Conservation (phyloP, 2,113 vertebrate genomes). For the Benitochromis conjunctus region DNA sequence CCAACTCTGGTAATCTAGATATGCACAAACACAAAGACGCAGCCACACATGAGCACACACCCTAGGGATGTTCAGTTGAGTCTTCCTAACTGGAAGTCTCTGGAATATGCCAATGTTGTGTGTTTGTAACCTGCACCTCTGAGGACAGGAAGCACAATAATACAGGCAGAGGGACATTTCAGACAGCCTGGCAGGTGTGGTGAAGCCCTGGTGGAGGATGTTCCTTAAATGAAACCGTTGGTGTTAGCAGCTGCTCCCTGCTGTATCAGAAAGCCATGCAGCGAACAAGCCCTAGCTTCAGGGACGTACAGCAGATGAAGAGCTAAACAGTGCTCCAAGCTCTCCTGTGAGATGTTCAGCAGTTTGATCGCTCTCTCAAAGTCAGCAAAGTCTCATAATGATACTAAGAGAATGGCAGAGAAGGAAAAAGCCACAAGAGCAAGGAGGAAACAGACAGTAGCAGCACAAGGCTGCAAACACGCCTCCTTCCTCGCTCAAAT, state of each 20-base stretch:
- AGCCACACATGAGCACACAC: neutral
- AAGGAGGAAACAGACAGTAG: neutral
- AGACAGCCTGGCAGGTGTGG: slow-evolving; percentile 6
- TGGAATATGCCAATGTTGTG: slow-evolving; percentile 1
- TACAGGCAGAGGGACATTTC: neutral
- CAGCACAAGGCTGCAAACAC: neutral
- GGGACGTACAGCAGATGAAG: neutral
- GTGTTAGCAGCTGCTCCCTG: neutral
- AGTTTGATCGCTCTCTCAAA: slow-evolving; percentile 24
- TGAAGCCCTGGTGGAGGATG: neutral
- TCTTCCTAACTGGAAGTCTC: slow-evolving; percentile 9
- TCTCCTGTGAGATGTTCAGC: slow-evolving; percentile 11
- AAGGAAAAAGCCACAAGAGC: neutral
- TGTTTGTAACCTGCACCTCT: slow-evolving; percentile 13
- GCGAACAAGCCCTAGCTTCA: neutral
- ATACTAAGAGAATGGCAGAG: neutral
- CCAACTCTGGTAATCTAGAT: neutral
- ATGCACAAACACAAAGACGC: neutral
- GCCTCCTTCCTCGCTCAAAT: neutral
- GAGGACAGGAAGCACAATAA: neutral
- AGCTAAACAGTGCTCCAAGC: slow-evolving; percentile 25
- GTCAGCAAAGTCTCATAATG: slow-evolving; percentile 25
- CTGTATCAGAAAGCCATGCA: neutral
- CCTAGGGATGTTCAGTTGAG: neutral
- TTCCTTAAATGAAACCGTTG: slow-evolving; percentile 26